Conservation (phyloP, 2,113 vertebrate genomes). For the Pycnonotus jocosus region DNA sequence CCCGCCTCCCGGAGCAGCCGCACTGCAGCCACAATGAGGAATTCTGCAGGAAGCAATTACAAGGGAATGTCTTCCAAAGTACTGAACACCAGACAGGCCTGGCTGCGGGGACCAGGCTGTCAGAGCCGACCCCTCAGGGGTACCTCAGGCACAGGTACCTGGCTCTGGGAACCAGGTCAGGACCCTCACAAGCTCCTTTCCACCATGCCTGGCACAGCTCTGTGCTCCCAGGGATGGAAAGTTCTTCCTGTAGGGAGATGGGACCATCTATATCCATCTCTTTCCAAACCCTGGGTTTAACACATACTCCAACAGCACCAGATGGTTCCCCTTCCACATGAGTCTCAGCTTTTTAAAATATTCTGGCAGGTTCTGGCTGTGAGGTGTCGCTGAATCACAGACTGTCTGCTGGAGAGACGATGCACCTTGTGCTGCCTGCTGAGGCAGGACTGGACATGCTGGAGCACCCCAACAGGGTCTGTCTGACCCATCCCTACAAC, state of each 20-base stretch:
- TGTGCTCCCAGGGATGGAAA: not conserved
- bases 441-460: not conserved
- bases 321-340: not conserved
- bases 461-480: rapidly evolving
- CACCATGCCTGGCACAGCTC: not conserved
- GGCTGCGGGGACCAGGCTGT: not conserved
- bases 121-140: not conserved
- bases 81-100: rapidly evolving
- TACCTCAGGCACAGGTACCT: not conserved
- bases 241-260: not conserved
- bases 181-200: not conserved
- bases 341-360: not conserved
- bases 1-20: not conserved
- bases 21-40: not conserved
- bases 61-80: not conserved
- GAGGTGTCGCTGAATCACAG: not conserved
- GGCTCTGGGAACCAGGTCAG: not conserved
- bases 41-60: not conserved
- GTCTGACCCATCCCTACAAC: rapidly evolving
- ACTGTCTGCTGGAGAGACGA: not conserved
- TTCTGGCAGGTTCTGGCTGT: not conserved
- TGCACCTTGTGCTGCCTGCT: not conserved
- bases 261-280: not conserved
- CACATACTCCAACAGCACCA: not conserved
- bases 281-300: not conserved